phyloP scores from a whole-genome alignment of 1,140 invertebrate genomes.

The Sarcophaga peregrina region DNA sequence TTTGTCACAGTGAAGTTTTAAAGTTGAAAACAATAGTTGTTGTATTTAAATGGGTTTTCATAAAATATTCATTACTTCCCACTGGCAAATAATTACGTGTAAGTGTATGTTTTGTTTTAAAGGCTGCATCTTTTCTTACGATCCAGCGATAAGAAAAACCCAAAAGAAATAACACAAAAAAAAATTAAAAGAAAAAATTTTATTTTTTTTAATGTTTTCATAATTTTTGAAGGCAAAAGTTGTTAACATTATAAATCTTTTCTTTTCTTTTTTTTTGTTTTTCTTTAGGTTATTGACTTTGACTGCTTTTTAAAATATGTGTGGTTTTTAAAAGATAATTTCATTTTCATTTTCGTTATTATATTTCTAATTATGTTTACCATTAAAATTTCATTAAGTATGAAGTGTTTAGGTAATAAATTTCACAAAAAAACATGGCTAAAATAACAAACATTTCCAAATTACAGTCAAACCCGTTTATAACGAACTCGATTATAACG shows the following conservation, averaged over 20 bases:
- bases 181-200: neutral
- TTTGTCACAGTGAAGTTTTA: constrained; percentile 16
- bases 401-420: neutral
- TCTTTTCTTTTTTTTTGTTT: neutral
- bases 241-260: neutral
- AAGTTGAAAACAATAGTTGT: neutral
- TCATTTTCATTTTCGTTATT: neutral
- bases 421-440: neutral
- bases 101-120: neutral
- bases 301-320: neutral
- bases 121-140: constrained; percentile 31
- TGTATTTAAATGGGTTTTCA: neutral
- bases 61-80: constrained; percentile 37
- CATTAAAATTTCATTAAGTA: constrained; percentile 10
- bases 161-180: neutral
- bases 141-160: neutral
- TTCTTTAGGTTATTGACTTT: neutral
- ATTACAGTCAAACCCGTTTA: too few relatives aligned
- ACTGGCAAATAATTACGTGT: neutral
- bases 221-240: constrained; percentile 14
- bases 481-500: too few relatives aligned
- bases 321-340: neutral
- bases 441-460: neutral
- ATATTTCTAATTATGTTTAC: neutral
- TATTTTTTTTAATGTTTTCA: neutral